Evolutionary conservation across 2,888 invertebrate genomes (phyloP), one percentile per base, ranked within the genome.

Genomic region (Ferdinandea cuprea): DNA sequence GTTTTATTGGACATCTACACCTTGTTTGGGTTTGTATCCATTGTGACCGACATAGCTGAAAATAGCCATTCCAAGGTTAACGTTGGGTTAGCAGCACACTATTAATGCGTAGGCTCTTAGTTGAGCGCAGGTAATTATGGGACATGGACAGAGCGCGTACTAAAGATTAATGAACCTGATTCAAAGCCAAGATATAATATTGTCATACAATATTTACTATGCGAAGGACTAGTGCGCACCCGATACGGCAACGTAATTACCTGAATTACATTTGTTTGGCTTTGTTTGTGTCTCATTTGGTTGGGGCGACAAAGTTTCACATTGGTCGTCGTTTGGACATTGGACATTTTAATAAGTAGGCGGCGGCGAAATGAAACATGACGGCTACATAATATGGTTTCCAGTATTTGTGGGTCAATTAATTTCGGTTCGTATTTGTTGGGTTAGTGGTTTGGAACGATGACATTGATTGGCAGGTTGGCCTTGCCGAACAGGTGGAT

Each of bases 111-210:
- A 25, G 8, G 35, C 35, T 9, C 2, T 35, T 11, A 9, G 35
- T 35, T 0, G 35, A 11, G 1, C n/a, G 35, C 61, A 46, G 21
- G 44, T 61, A 44, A 35, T 61, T 61, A 46, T 32, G 61, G 13
- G 32, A 13, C 25, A 25, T 7, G 13, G 37, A 1, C 25, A 7
- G 46, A 7, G 9, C 35, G 17, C 19, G 21, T 42, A 19, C 21
- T 17, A 11, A 9, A 37, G 48, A 69, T 69, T 58, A 69, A 69
- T 58, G 69, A 69, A 37, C 25, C 28, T 17, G 69, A 69, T 69
- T 58, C 28, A 58, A 37, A 48, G 69, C 37, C 17, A 13, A 48
- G 69, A 69, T 69, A 58, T 28, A 44, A 15, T n/a, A n/a, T 17
- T 40, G 28, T 28, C 35, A 48, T 58, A 58, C 37, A 54, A 17